phyloP scores from a whole-genome alignment of 2,888 invertebrate species.

The Hesperia comma region DNA sequence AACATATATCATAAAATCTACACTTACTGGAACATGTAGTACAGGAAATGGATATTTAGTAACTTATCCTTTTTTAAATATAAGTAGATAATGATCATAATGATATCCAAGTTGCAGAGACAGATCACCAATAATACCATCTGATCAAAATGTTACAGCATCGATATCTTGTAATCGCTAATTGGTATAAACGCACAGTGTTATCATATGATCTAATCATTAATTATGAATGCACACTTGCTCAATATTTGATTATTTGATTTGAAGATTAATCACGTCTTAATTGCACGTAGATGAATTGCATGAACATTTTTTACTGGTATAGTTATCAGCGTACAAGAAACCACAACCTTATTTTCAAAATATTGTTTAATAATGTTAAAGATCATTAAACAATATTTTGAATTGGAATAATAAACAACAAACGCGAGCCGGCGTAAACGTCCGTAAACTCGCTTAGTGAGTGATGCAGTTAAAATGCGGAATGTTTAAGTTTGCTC shows the following conservation, averaged over 20 bases:
- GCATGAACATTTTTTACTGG: background rate
- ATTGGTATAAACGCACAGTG: background rate
- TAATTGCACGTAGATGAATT: background rate
- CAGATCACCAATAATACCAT: too few species aligned
- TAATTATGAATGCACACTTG: background rate
- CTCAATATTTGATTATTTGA: background rate
- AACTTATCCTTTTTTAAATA: too few species aligned
- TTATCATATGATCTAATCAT: background rate
- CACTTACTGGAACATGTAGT: slow-evolving; percentile 17
- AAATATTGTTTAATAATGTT: too few species aligned
- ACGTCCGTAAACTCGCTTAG: slow-evolving; percentile 49
- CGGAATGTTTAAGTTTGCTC: slow-evolving; percentile 70
- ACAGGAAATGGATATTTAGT: too few species aligned
- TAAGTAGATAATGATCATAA: too few species aligned
- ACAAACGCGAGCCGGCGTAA: slow-evolving; percentile 37
- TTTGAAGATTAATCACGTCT: background rate
- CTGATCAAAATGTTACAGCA: too few species aligned
- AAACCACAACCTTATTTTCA: background rate
- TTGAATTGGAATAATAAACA: slow-evolving; percentile 4
- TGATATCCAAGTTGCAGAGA: too few species aligned
- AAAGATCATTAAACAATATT: too few species aligned
- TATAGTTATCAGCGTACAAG: background rate
- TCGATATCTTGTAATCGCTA: too few species aligned
- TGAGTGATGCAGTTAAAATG: slow-evolving; percentile 59
- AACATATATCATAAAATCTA: slow-evolving; percentile 40